phyloP scores from a whole-genome alignment of 2,113 vertebrate species.

The Balaeniceps rex region DNA sequence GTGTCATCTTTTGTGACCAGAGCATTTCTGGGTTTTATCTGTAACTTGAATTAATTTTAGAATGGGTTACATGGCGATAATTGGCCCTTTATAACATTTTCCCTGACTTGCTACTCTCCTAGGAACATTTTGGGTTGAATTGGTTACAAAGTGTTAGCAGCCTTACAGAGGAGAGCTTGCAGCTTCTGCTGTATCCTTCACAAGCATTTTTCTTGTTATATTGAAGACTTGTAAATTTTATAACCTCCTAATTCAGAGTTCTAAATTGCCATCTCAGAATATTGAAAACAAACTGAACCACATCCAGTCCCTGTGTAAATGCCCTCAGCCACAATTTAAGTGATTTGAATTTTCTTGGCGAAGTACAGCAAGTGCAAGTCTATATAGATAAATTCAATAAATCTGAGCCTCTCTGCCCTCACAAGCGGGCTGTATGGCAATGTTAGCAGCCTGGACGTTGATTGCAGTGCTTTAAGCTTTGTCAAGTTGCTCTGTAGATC shows the following conservation, averaged over 20 bases:
- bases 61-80: neutral
- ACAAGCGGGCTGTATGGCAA: neutral
- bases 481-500: neutral
- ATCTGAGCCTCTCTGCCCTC: neutral
- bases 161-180: neutral
- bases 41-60: neutral
- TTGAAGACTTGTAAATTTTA: neutral
- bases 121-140: neutral
- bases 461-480: neutral
- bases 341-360: neutral
- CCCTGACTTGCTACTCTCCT: neutral
- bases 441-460: neutral
- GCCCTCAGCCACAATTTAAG: neutral
- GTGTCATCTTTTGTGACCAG: neutral
- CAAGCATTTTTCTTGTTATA: neutral
- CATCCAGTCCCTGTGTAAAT: neutral
- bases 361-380: neutral
- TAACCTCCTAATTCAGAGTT: neutral
- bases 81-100: neutral
- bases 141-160: neutral
- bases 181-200: neutral
- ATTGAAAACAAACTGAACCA: neutral
- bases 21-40: neutral
- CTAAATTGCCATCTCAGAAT: neutral
- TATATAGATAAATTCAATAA: neutral